Base-by-base conservation (phyloP, 2,113 vertebrate species). In the Scopus umbretta region DNA sequence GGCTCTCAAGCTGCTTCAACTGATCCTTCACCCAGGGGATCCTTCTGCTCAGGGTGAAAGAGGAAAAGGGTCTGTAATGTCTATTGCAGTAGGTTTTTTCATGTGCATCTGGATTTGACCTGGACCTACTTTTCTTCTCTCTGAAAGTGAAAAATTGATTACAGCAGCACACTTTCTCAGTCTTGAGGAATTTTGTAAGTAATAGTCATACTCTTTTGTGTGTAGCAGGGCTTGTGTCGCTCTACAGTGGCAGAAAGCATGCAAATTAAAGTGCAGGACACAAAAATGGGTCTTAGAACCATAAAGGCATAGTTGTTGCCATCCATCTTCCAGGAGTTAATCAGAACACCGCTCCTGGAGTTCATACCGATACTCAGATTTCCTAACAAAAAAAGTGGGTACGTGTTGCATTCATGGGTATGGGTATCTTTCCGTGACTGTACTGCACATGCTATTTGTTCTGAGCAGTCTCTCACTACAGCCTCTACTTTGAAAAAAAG, bases 131-230 rank as follows among this genome's bases (percentile, higher is more conserved):
- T 66, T 52, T 89, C 72, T 80, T 49, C 45, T 79, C 6, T 30
- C 55, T 71, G 80, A 36, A 86, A 78, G 42, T 71, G 90, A 88
- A 85, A 79, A 78, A 71, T 32, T 83, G 58, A 80, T 40, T 67
- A 52, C 86, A 91, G 56, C 65, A 67, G 76, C 52, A 81, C 22
- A 34, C 68, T 63, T 80, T 71, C 21, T 80, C 59, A 42, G n/a
- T 71, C 88, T 72, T 75, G 49, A 91, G 25, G 70, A 80, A 68
- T 88, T 92, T 70, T 86, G 94, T 95, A 93, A 95, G 90, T 96
- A 93, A 47, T 17, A 45, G 15, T 63, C 17, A 26, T 86, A 11
- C 8, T 75, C 6, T 86, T 90, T 74, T 79, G 8, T 52, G 8
- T 80, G 4, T 74, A 49, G 17, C 72, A 86, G 68, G 49, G 7